Evolutionary conservation across 2,113 vertebrate genomes (phyloP).

Genomic region (Myotis lucifugus): DNA sequence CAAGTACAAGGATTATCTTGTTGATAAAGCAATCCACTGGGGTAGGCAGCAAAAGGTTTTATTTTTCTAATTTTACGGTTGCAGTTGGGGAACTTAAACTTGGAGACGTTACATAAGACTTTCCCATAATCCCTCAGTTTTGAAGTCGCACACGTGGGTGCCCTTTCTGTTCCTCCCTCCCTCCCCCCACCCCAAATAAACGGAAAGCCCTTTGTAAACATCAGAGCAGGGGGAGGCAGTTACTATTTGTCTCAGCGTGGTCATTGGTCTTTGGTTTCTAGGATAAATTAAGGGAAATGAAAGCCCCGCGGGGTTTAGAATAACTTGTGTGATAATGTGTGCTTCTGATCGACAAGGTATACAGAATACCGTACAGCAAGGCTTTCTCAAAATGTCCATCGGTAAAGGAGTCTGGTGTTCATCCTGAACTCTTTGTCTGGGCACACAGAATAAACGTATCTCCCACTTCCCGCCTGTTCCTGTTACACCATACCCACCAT

Average conservation of each 20-base stretch:
- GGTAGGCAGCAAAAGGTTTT: not conserved
- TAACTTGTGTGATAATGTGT: not conserved
- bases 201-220: not conserved
- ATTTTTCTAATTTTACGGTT: slow-evolving; percentile 6
- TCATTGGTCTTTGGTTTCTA: not conserved
- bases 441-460: not conserved
- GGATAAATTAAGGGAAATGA: not conserved
- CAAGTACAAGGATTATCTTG: not conserved
- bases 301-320: not conserved
- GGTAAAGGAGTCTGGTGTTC: not conserved
- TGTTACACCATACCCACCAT: not conserved
- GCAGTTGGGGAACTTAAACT: not conserved
- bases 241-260: not conserved
- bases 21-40: not conserved
- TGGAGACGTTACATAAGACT: not conserved
- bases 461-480: not conserved
- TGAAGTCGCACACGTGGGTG: not conserved
- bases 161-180: not conserved
- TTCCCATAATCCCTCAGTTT: not conserved
- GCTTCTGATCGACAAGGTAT: not conserved
- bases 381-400: not conserved
- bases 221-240: not conserved
- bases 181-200: not conserved
- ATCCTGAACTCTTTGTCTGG: not conserved
- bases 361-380: not conserved